Evolutionary conservation across 2,113 vertebrate genomes (phyloP).

Genomic region (Myxocyprinus asiaticus): DNA sequence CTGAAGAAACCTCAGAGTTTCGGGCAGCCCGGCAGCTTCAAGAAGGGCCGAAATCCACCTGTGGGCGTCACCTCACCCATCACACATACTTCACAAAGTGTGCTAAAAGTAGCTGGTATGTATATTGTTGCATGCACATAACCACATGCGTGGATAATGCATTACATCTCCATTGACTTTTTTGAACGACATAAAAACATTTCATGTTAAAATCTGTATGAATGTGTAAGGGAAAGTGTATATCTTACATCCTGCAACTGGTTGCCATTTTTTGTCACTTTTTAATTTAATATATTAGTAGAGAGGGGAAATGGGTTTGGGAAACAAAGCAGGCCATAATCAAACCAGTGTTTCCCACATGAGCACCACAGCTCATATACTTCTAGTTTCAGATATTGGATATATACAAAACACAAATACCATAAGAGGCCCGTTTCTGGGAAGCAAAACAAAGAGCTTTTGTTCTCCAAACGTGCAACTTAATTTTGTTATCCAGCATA

Average conservation of each 20-base stretch:
- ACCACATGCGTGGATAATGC: too few relatives aligned
- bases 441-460: constrained; percentile 32
- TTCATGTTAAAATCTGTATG: too few relatives aligned
- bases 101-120: constrained; percentile 89
- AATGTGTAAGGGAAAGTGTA: too few relatives aligned
- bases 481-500: not conserved
- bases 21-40: constrained; percentile 82
- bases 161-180: too few relatives aligned
- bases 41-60: constrained; percentile 88
- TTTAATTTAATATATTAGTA: too few relatives aligned
- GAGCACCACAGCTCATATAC: too few relatives aligned
- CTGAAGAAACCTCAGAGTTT: constrained; percentile 87
- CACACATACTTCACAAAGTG: constrained; percentile 89
- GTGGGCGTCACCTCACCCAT: constrained; percentile 95
- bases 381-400: not conserved
- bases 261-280: too few relatives aligned
- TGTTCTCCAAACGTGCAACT: constrained; percentile 24
- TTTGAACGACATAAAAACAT: too few relatives aligned
- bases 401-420: not conserved
- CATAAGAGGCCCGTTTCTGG: not conserved
- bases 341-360: too few relatives aligned
- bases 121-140: not conserved
- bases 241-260: too few relatives aligned
- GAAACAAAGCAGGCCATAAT: too few relatives aligned
- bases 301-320: too few relatives aligned